Evolutionary conservation across 2,888 invertebrate species (phyloP), one percentile per base, ranked within the genome.

Genomic region (Acleris sparsana): DNA sequence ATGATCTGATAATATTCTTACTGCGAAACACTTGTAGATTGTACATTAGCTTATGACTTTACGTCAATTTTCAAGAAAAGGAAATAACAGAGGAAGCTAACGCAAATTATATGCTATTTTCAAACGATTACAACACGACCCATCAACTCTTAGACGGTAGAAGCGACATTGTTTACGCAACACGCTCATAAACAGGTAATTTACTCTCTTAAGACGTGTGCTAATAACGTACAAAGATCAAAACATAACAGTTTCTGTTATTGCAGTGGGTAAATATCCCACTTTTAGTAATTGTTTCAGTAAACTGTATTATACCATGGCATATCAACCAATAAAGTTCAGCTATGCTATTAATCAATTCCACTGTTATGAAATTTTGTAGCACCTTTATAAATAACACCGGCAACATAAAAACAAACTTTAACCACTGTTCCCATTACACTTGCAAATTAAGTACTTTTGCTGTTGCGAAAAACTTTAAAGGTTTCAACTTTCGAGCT

Each of bases 71-170:
- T 46, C 46, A 16, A 46, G n/a, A 46, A 46, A n/a, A 46, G 13
- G 17, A 74, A 74, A 79, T 78, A 73, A 76, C 73, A 63, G 75
- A 73, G 71, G 70, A 70, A 77, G 73, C 73, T 73, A 75, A 70
- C 71, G 66, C 70, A 75, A 79, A 78, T 76, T 75, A 79, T 77
- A 79, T 75, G 75, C 71, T 71, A 75, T 78, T 76, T 71, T 62
- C 66, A 70, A 71, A 49, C 9, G 48, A 48, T 80, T 80, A 77
- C 78, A 78, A 77, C 78, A 80, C 68, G 53, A 39, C 57, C 75
- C 71, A 78, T 79, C 72, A 72, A 74, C 78, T 82, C 80, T 80
- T 77, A 83, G 80, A 79, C 70, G 75, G 71, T 73, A 52, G 68
- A 71, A 72, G 75, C 69, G 79, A 74, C 80, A 70, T 76, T 80